Base-by-base conservation (phyloP, 1,140 invertebrate species). In the Papilio glaucus region DNA sequence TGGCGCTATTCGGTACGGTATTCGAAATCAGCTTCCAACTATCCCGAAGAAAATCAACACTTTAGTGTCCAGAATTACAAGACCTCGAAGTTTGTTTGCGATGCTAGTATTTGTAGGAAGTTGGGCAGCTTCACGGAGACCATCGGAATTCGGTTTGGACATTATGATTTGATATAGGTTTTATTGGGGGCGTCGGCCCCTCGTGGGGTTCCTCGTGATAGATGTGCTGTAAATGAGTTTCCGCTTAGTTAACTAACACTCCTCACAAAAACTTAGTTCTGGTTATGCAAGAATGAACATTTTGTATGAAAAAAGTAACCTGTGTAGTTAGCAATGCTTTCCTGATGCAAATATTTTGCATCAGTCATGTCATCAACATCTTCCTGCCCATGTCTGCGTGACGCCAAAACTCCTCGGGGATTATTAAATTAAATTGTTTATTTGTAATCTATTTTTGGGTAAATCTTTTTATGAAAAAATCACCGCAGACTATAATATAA, bases 211-310 rank as follows among this genome's bases (percentile, higher is more conserved):
- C 72, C 74, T 63, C 65, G 74, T 76, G 77, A 83, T 82, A 78
- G 78, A 82, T 77, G 80, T 82, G 82, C 80, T 80, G 77, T 78
- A 84, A 84, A 83, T 78, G 79, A 82, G 80, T 84, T 82, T 84
- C 65, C 38, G 62, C 41, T 45, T 57, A 72, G 70, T 71, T 74
- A 65, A 63, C 60, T 37, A 61, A 13, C 57, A 26, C 42, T n/a
- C n/a, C n/a, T n/a, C n/a, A n/a, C n/a, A n/a, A n/a, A n/a, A n/a
- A n/a, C n/a, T n/a, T n/a, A n/a, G n/a, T n/a, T n/a, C n/a, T n/a
- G n/a, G n/a, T n/a, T n/a, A n/a, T n/a, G n/a, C n/a, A n/a, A n/a
- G n/a, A n/a, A n/a, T n/a, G n/a, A n/a, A n/a, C n/a, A n/a, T n/a
- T n/a, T n/a, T n/a, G n/a, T n/a, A n/a, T n/a, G n/a, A n/a, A n/a